Percentiles rank a stretch among this genome's conserved stretches.
Conservation (phyloP, 2,797 vertebrate species). For the Notamacropus eugenii region DNA sequence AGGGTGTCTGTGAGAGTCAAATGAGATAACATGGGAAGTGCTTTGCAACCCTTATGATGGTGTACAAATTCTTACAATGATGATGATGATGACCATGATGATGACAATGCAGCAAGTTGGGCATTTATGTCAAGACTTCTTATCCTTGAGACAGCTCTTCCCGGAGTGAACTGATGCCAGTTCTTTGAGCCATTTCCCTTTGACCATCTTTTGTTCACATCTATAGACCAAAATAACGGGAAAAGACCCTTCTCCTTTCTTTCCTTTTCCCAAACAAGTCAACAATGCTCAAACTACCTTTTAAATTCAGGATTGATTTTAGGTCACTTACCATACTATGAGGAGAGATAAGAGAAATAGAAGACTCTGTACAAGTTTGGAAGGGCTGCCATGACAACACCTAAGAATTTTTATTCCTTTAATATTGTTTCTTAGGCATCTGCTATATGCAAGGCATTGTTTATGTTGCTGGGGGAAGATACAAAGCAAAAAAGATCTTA, state of each 20-base stretch:
- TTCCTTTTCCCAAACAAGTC: background rate
- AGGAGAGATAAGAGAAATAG: background rate
- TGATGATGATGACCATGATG: background rate
- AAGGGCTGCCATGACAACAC: background rate
- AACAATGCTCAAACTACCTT: background rate
- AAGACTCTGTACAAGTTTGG: background rate
- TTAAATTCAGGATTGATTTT: background rate
- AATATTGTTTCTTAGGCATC: background rate
- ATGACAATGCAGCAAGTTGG: background rate
- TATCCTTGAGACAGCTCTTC: background rate
- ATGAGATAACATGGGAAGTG: background rate
- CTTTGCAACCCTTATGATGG: background rate
- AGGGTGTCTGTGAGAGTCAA: background rate
- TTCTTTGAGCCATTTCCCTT: background rate
- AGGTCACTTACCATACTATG: background rate
- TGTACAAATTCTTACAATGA: background rate
- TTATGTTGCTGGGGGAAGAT: background rate
- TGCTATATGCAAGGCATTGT: background rate
- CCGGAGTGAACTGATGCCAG: background rate
- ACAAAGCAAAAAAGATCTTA: background rate
- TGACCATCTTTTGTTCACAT: background rate
- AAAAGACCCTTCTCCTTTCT: background rate
- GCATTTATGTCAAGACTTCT: background rate
- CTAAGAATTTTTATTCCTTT: background rate
- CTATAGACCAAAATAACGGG: background rate